Percentiles rank a stretch among this genome's conserved stretches.
Conservation (phyloP, 2,888 invertebrate genomes). For the Drosophila anceps region DNA sequence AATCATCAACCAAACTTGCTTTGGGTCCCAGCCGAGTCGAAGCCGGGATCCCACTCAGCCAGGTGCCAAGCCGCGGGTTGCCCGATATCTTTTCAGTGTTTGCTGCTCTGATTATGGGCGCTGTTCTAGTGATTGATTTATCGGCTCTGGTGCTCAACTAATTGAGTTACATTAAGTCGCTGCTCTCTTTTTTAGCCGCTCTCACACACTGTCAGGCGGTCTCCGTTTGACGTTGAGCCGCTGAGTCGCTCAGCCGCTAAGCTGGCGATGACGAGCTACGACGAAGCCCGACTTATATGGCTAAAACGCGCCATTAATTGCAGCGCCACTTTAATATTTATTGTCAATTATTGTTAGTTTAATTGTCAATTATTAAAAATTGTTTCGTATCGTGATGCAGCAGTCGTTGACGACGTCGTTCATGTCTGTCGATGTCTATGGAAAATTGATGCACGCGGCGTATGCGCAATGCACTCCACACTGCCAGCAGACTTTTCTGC, state of each 20-base stretch:
- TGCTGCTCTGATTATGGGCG: conserved; percentile 58
- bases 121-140: conserved; percentile 70
- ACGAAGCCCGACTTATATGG: conserved; percentile 67
- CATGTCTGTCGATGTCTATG: conserved; percentile 29
- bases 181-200: conserved; percentile 51
- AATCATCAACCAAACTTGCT: conserved; percentile 60
- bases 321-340: conserved; percentile 72
- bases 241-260: conserved; percentile 44
- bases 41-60: conserved; percentile 37
- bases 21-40: conserved; percentile 5
- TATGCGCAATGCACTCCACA: conserved; percentile 58
- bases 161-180: conserved; percentile 72
- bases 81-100: conserved; percentile 33
- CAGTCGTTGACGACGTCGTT: conserved; percentile 18
- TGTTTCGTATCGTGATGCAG: conserved; percentile 36
- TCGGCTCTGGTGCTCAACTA: conserved; percentile 55
- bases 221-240: conserved; percentile 55
- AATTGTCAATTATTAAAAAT: conserved; percentile 80
- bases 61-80: conserved; percentile 72
- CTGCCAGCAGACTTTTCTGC: background rate
- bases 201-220: conserved; percentile 73
- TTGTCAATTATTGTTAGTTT: conserved; percentile 79
- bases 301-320: conserved; percentile 79
- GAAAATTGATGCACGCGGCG: conserved; percentile 57
- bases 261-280: conserved; percentile 30